Evolutionary conservation across 1,140 invertebrate genomes (phyloP), one percentile per base, ranked within the genome.

Genomic region (Artemia franciscana): DNA sequence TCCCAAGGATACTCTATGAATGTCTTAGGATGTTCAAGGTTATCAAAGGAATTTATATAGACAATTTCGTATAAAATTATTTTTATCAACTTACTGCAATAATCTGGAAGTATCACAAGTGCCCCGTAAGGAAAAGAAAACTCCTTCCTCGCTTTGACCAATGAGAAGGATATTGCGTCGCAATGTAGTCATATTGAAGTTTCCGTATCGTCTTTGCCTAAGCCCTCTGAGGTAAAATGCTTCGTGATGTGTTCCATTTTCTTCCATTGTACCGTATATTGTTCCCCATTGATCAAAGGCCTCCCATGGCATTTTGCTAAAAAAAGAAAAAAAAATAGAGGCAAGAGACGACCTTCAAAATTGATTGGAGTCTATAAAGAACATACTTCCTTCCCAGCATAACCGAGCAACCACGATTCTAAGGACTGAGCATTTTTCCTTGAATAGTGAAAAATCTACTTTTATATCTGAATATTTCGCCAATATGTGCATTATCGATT

Each of bases 231-330:
- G 65, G 56, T 72, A 74, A 5, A 82, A 65, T 64, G 65, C 63
- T 60, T 66, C 63, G 27, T 70, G 67, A 5, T 64, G 26, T 39
- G 71, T 71, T 51, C 73, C 71, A 23, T 69, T 68, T 4, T 65
- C 69, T 63, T 69, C 66, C 4, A 74, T 27, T 3, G 64, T 68
- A 2, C 78, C 78, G 26, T 71, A 64, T 12, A 77, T 62, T 59
- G 73, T 73, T 57, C 78, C 78, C 70, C 73, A 78, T 65, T 78
- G 76, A 65, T 78, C 75, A 67, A 77, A 78, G 51, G 72, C 72
- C n/a, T 65, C 64, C 4, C 67, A 63, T 4, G 70, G 60, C 4
- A 69, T 27, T 24, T 67, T 63, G 26, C 70, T 73, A 61, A 67
- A 70, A 21, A 57, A 24, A 66, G 66, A 61, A 23, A 65, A 58